These are phyloP conservation scores for Protaetia brevitarsis DNA, from an alignment of 1,140 invertebrate genomes.

Conservation along the genomic window DNA sequence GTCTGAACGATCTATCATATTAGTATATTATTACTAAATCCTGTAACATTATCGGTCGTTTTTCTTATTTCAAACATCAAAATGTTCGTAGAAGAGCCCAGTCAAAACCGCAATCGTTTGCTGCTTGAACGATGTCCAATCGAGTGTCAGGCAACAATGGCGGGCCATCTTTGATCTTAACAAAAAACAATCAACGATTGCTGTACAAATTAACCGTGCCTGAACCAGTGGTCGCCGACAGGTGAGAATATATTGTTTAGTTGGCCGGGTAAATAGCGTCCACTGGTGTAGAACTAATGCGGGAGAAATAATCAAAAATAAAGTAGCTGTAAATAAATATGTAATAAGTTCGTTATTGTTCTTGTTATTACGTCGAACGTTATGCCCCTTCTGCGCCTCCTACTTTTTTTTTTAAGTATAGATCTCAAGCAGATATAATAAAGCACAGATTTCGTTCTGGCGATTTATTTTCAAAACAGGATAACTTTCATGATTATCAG, in stretches of 20 bases:
- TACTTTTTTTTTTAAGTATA: neutral
- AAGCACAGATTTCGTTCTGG: conserved; percentile 17
- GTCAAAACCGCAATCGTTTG: conserved; percentile 25
- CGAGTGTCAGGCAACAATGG: conserved; percentile 34
- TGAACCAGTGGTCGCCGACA: conserved; percentile 36
- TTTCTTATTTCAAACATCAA: neutral
- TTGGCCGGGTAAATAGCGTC: conserved; percentile 32
- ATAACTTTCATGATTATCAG: neutral
- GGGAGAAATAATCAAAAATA: conserved; percentile 28
- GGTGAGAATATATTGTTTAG: conserved; percentile 38
- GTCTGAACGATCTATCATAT: too few relatives aligned
- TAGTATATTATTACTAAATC: too few relatives aligned
- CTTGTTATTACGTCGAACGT: neutral
- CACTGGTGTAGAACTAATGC: conserved; percentile 33
- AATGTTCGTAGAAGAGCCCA: neutral
- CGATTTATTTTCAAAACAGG: conserved; percentile 9
- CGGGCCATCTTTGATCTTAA: conserved; percentile 37
- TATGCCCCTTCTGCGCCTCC: neutral
- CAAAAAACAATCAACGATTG: conserved; percentile 34
- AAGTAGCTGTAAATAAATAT: conserved; percentile 24
- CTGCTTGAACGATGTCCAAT: conserved; percentile 38
- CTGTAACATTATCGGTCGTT: neutral
- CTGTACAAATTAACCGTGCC: conserved; percentile 40
- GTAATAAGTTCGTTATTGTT: conserved; percentile 19
- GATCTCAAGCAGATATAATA: conserved; percentile 5